These are phyloP conservation scores for Mythimna impura DNA, from an alignment of 2,888 invertebrate species.

Conservation along the genomic window DNA sequence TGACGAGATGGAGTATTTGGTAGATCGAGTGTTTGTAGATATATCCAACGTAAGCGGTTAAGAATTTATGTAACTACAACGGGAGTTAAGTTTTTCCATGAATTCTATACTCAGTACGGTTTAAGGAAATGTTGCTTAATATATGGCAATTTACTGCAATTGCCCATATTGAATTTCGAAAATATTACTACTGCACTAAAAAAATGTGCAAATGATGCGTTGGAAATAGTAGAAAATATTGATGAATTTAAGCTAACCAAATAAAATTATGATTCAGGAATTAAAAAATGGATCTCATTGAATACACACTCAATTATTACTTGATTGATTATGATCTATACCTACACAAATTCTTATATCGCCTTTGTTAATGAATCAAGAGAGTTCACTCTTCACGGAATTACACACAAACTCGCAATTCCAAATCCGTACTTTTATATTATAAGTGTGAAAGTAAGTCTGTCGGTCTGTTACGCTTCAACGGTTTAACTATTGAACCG, in stretches of 20 bases:
- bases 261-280: constrained; percentile 28
- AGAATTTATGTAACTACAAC: background rate
- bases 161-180: constrained; percentile 6
- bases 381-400: background rate
- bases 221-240: constrained; percentile 1
- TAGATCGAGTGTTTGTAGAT: too few relatives aligned
- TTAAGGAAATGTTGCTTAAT: constrained; percentile 30
- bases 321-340: background rate
- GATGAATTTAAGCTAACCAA: background rate
- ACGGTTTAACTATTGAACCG: too few relatives aligned
- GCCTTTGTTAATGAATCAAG: background rate
- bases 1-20: too few relatives aligned
- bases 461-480: too few relatives aligned
- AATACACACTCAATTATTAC: constrained; percentile 5
- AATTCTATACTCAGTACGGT: constrained; percentile 54
- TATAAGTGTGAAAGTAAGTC: too few relatives aligned
- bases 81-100: constrained; percentile 45
- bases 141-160: constrained; percentile 3
- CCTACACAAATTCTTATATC: background rate
- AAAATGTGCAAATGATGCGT: constrained; percentile 10
- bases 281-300: constrained; percentile 34
- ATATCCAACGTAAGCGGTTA: too few relatives aligned
- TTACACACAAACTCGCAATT: background rate
- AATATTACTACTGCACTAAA: constrained; percentile 43
- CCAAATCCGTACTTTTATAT: too few relatives aligned